Percentiles rank a stretch among this genome's conserved stretches.
Evolutionary conservation across 2,113 vertebrate genomes (phyloP).

Genomic region (Chelonoidis abingdonii): DNA sequence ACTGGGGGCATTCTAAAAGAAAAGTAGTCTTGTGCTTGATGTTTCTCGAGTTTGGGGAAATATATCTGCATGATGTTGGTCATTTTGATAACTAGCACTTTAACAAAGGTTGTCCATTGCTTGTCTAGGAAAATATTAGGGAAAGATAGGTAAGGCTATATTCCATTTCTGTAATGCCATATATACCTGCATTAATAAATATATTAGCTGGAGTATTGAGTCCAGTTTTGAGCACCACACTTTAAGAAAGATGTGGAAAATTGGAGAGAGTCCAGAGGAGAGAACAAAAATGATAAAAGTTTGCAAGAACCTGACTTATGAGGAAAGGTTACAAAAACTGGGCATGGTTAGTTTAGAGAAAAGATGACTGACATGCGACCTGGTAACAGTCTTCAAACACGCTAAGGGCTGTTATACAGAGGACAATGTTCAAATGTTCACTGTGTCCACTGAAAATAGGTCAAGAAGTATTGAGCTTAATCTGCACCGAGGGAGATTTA

Average conservation of each 20-base stretch:
- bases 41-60: neutral
- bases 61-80: fast-evolving
- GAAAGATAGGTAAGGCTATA: fast-evolving
- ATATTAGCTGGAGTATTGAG: fast-evolving
- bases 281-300: neutral
- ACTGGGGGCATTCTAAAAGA: neutral
- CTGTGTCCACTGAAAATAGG: no score
- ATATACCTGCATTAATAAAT: fast-evolving
- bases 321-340: neutral
- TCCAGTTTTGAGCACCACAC: neutral
- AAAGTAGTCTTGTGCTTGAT: fast-evolving
- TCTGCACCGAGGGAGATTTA: neutral
- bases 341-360: neutral
- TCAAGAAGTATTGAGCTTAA: neutral
- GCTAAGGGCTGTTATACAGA: neutral
- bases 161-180: fast-evolving
- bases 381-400: neutral
- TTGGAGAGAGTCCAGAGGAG: neutral
- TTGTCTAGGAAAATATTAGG: fast-evolving
- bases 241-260: neutral
- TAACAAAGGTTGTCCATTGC: fast-evolving
- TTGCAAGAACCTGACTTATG: neutral
- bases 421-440: no score
- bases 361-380: neutral
- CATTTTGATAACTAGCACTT: fast-evolving